phyloP scores from a whole-genome alignment of 2,113 vertebrate genomes.

The Cyanoderma ruficeps region DNA sequence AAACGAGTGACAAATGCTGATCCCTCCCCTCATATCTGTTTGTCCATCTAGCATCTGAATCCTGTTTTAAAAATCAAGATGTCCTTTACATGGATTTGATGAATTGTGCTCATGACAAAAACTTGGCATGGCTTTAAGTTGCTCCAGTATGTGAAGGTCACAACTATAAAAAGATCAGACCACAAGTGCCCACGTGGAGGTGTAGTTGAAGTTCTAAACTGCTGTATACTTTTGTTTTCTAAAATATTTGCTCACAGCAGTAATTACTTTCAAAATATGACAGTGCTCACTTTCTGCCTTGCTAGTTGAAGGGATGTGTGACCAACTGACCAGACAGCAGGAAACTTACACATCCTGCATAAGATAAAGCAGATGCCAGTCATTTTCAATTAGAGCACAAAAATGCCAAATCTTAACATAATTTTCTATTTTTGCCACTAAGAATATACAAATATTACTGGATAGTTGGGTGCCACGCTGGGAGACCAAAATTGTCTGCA shows the following conservation, averaged over 20 bases:
- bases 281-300: background rate
- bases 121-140: conserved; percentile 32
- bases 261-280: background rate
- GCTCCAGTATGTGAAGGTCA: conserved; percentile 39
- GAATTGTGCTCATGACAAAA: conserved; percentile 14
- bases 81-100: conserved; percentile 25
- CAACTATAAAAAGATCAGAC: conserved; percentile 53
- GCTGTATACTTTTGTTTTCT: conserved; percentile 12
- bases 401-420: background rate
- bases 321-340: background rate
- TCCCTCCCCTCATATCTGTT: background rate
- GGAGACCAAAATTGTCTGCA: background rate
- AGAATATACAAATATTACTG: background rate
- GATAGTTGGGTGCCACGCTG: background rate
- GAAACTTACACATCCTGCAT: background rate
- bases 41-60: background rate
- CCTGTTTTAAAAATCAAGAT: background rate
- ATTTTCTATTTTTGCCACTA: background rate
- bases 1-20: background rate
- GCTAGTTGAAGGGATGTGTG: background rate
- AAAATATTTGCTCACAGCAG: background rate
- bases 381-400: background rate
- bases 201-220: conserved; percentile 32
- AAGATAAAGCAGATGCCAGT: background rate
- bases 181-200: conserved; percentile 7